Conservation (phyloP, 2,113 vertebrate species). For the Zootoca vivipara region DNA sequence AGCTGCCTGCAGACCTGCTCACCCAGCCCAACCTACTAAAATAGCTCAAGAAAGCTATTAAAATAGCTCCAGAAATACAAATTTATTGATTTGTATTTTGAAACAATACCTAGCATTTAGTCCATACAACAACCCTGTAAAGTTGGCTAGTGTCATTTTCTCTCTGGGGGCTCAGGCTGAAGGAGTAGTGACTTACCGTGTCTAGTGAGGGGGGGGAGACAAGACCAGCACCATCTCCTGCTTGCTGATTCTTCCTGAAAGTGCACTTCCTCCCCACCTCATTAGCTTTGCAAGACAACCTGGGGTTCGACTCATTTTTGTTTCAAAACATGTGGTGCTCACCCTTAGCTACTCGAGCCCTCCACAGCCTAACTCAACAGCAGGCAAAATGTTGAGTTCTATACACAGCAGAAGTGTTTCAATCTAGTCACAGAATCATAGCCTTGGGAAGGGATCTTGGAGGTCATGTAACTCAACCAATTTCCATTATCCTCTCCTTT, state of each 20-base stretch:
- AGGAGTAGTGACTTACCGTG: neutral
- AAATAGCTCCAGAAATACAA: neutral
- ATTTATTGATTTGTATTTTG: neutral
- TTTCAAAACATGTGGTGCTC: neutral
- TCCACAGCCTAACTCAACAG: no score
- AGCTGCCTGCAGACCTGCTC: slow-evolving; percentile 10
- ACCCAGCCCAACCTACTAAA: slow-evolving; percentile 21
- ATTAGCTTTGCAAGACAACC: neutral
- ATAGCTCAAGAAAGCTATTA: neutral
- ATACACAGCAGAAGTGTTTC: no score
- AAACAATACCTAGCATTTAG: neutral
- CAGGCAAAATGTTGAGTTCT: no score
- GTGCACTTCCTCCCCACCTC: neutral
- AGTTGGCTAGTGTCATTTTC: neutral
- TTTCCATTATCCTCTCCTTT: no score
- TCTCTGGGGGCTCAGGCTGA: neutral
- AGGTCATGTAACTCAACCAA: no score
- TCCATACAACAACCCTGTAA: neutral
- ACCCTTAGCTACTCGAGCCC: no score
- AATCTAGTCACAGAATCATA: no score
- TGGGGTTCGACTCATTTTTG: neutral
- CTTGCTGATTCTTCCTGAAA: neutral
- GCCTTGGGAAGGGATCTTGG: no score
- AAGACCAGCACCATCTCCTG: neutral
- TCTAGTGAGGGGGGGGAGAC: no score